A percentile compares a stretch with the other conserved stretches of the same genome.
Evolutionary conservation across 2,113 vertebrate genomes (phyloP).

Genomic region (Rhinolophus ferrumequinum): DNA sequence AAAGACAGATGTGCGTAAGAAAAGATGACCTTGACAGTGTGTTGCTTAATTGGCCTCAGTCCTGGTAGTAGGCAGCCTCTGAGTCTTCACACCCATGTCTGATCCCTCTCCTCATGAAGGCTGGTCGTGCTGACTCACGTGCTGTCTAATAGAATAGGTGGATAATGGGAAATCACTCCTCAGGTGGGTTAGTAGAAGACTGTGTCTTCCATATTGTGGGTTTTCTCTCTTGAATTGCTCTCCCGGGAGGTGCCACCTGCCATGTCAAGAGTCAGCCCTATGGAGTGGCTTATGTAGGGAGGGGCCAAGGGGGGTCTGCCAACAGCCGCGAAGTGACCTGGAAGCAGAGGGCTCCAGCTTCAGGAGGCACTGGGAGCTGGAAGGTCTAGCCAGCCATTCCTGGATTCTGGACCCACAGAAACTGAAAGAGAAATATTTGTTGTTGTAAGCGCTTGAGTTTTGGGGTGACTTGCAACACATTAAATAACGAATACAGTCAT

Average conservation of each 20-base stretch:
- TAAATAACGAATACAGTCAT: not conserved
- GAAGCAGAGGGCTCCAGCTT: not conserved
- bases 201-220: fast-evolving
- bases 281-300: fast-evolving
- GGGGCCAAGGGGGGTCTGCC: not conserved
- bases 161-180: not conserved
- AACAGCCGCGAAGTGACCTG: fast-evolving
- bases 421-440: too few species aligned
- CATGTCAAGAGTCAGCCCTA: not conserved
- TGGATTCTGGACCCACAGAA: not conserved
- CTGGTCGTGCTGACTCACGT: not conserved
- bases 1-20: not conserved
- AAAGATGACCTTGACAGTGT: too few species aligned
- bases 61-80: too few species aligned
- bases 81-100: fast-evolving
- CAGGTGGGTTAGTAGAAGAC: not conserved
- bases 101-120: fast-evolving
- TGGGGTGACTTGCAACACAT: not conserved
- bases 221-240: not conserved
- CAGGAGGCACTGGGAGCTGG: not conserved
- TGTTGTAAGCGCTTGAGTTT: not conserved
- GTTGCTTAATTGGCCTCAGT: fast-evolving
- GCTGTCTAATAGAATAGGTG: not conserved
- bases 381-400: not conserved
- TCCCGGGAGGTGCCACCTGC: not conserved